Percentiles rank a stretch among this genome's conserved stretches.
Conservation (phyloP, 2,888 invertebrate species). For the Teinopalpus imperialis region DNA sequence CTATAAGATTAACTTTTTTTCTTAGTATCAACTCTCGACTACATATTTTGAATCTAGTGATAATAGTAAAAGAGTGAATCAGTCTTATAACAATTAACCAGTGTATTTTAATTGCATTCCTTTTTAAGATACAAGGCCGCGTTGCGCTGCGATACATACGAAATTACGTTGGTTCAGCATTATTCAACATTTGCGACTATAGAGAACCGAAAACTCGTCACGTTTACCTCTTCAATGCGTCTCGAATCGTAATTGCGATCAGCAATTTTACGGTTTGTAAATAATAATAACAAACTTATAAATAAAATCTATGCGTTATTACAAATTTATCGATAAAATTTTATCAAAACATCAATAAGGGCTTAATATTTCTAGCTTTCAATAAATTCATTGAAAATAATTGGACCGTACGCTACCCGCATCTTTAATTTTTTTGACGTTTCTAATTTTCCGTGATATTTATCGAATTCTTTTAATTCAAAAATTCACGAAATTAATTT, state of each 20-base stretch:
- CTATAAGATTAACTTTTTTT: no score
- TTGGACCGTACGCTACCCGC: not conserved
- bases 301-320: no score
- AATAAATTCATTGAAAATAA: no score
- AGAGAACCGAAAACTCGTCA: constrained; percentile 39
- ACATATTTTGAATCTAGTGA: no score
- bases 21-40: no score
- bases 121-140: constrained; percentile 53
- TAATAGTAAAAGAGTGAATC: no score
- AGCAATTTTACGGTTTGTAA: constrained; percentile 61
- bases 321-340: not conserved
- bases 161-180: constrained; percentile 48
- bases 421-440: not conserved
- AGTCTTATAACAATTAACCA: no score
- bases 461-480: no score
- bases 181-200: constrained; percentile 59
- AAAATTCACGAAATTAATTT: no score
- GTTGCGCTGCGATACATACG: constrained; percentile 52
- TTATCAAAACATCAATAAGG: not conserved
- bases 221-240: constrained; percentile 62
- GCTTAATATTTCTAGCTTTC: no score
- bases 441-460: no score
- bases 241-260: constrained; percentile 58
- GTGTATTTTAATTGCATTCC: not conserved
- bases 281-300: no score